A percentile compares a stretch with the other conserved stretches of the same genome.
phyloP scores from a whole-genome alignment of 2,797 vertebrate genomes.

The Setipinna tenuifilis region DNA sequence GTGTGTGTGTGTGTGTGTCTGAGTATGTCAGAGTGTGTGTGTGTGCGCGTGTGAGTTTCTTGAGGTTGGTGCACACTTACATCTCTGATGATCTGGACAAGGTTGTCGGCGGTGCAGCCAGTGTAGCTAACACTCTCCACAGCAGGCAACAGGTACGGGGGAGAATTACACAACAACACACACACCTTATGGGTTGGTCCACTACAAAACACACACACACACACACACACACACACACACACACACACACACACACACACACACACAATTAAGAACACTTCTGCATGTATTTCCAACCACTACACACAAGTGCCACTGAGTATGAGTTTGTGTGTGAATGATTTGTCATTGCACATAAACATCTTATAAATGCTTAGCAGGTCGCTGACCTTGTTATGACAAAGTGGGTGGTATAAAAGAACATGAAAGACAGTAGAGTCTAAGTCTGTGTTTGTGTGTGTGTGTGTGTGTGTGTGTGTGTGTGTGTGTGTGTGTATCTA shows the following conservation, averaged over 20 bases:
- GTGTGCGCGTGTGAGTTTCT: too few species aligned
- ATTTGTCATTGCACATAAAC: background rate
- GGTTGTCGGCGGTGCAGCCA: slow-evolving; percentile 85
- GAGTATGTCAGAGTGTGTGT: too few species aligned
- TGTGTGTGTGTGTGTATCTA: background rate
- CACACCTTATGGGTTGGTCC: slow-evolving; percentile 92
- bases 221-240: background rate
- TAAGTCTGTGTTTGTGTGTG: background rate
- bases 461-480: background rate
- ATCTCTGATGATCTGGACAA: slow-evolving; percentile 91
- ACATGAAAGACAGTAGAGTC: background rate
- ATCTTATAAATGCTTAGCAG: background rate
- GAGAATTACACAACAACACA: slow-evolving; percentile 91
- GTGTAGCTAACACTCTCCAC: slow-evolving; percentile 93
- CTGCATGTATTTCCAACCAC: background rate
- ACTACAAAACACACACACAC: slow-evolving; percentile 62
- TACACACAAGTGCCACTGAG: background rate
- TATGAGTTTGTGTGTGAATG: background rate
- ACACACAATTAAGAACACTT: background rate
- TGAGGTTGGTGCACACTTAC: slow-evolving; percentile 67
- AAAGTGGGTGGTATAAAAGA: background rate
- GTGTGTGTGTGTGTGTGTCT: background rate
- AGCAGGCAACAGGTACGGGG: slow-evolving; percentile 88
- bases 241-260: background rate
- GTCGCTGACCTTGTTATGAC: background rate